Evolutionary conservation across 2,888 invertebrate genomes (phyloP).

Genomic region (Argyresthia goedartella): DNA sequence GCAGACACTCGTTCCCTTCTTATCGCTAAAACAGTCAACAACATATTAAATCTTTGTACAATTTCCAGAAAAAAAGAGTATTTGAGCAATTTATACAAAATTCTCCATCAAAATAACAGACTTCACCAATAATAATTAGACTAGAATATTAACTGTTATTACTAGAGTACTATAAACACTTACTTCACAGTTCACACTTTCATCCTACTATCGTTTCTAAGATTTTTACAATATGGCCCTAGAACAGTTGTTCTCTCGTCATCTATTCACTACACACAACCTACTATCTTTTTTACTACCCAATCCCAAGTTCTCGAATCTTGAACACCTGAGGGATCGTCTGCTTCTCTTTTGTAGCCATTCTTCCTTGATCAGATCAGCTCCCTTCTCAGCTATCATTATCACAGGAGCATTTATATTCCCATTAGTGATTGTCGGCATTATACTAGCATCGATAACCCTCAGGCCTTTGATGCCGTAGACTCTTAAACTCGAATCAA

Average conservation of each 20-base stretch:
- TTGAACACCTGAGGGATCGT: conserved; percentile 34
- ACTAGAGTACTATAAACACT: no score
- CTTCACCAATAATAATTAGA: no score
- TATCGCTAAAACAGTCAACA: no score
- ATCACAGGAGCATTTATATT: conserved; percentile 90
- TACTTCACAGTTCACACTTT: neutral
- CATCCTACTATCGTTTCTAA: neutral
- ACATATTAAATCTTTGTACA: no score
- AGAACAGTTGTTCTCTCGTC: conserved; percentile 19
- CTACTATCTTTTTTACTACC: conserved; percentile 17
- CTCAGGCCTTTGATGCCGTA: conserved; percentile 83
- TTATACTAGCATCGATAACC: conserved; percentile 89
- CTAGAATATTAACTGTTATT: no score
- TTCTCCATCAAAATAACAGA: no score
- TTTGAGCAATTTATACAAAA: no score
- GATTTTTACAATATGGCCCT: neutral
- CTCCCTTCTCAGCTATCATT: conserved; percentile 90
- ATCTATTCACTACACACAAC: conserved; percentile 37
- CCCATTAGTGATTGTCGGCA: conserved; percentile 89
- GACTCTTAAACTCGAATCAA: conserved; percentile 82
- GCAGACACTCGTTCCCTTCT: no score
- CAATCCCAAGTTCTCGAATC: conserved; percentile 23
- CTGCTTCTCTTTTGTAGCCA: conserved; percentile 65
- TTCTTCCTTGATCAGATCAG: conserved; percentile 82
- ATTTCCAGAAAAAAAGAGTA: no score